A percentile compares a stretch with the other conserved stretches of the same genome.
Evolutionary conservation across 92 coral and sea anemone species (phyloP).

Genomic region (Ricordea florida): DNA sequence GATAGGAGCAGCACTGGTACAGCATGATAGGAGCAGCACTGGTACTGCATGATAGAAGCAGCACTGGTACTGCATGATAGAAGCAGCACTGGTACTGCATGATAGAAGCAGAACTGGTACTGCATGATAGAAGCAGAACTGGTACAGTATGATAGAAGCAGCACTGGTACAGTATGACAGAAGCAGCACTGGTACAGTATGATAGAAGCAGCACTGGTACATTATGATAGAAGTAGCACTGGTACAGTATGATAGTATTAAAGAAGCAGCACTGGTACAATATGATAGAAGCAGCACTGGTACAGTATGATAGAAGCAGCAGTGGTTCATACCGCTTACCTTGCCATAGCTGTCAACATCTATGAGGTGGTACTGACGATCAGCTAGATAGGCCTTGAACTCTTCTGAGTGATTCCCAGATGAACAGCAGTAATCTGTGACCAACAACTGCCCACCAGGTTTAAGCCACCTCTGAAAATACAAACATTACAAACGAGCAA

Average conservation of each 20-base stretch:
- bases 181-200: neutral
- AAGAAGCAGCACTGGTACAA: neutral
- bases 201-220: no score
- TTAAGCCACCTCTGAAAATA: constrained; percentile 87
- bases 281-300: no score
- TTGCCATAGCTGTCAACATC: constrained; percentile 81
- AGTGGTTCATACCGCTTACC: constrained; percentile 25
- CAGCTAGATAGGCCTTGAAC: constrained; percentile 78
- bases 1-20: no score
- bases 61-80: no score
- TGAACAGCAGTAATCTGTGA: constrained; percentile 89
- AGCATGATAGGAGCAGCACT: no score
- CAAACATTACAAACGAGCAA: neutral
- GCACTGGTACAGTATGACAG: no score
- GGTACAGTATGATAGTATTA: no score
- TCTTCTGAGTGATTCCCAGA: constrained; percentile 72
- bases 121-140: no score
- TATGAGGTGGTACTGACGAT: constrained; percentile 77
- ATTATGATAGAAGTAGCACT: neutral
- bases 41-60: no score
- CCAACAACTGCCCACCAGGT: constrained; percentile 93
- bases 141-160: no score
- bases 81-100: no score
- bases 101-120: no score
- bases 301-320: neutral